Evolutionary conservation across 1,140 invertebrate species (phyloP).

Genomic region (Sarcophaga peregrina): DNA sequence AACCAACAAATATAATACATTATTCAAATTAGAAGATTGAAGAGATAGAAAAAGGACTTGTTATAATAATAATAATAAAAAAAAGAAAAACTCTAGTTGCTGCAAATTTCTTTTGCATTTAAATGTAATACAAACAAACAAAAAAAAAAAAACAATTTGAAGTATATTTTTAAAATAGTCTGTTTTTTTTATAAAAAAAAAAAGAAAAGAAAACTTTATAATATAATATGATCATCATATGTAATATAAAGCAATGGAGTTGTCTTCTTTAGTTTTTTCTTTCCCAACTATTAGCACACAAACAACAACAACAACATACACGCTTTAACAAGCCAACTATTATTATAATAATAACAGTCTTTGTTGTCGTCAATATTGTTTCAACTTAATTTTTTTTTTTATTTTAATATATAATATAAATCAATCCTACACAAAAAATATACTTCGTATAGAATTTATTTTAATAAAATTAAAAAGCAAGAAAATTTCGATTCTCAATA

Average conservation of each 20-base stretch:
- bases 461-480: background rate
- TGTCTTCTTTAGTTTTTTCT: constrained; percentile 3
- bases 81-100: constrained; percentile 30
- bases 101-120: constrained; percentile 42
- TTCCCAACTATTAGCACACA: background rate
- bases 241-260: constrained; percentile 13
- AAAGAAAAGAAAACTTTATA: background rate
- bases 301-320: background rate
- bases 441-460: constrained; percentile 21
- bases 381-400: constrained; percentile 7
- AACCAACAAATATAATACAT: constrained; percentile 8
- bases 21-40: constrained; percentile 35
- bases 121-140: constrained; percentile 20
- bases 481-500: background rate
- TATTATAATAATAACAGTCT: constrained; percentile 23
- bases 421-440: background rate
- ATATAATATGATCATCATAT: constrained; percentile 31
- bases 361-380: background rate
- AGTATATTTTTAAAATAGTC: constrained; percentile 35
- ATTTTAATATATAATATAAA: background rate
- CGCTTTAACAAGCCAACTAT: background rate
- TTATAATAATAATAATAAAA: constrained; percentile 33
- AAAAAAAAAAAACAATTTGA: constrained; percentile 28
- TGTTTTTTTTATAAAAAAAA: constrained; percentile 2
- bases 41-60: constrained; percentile 29